Percentiles rank a stretch among this genome's conserved stretches.
These are phyloP conservation scores for Rhabdornis inornatus DNA, from an alignment of 2,113 vertebrate species.

Conservation along the genomic window DNA sequence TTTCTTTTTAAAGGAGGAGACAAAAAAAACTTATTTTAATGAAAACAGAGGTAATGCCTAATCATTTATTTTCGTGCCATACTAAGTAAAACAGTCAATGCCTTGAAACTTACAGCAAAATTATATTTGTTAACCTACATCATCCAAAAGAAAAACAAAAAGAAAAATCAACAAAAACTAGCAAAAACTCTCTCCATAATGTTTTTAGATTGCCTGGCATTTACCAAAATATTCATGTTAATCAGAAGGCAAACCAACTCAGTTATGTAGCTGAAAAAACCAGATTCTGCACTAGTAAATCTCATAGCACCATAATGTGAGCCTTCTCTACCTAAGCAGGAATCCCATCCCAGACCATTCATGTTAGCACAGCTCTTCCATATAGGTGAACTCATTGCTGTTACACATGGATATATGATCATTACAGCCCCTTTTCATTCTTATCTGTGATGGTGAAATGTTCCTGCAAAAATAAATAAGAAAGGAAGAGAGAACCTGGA, in stretches of 20 bases:
- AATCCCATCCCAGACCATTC: neutral
- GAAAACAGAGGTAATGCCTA: neutral
- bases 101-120: neutral
- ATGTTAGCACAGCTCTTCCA: neutral
- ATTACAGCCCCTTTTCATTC: neutral
- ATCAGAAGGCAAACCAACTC: neutral
- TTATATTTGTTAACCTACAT: neutral
- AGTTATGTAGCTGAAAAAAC: neutral
- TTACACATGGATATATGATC: neutral
- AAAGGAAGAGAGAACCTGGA: neutral
- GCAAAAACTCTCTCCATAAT: neutral
- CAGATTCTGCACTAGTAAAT: neutral
- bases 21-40: neutral
- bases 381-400: neutral
- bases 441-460: neutral
- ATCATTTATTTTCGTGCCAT: neutral
- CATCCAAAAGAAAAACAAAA: conserved; percentile 26
- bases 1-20: neutral
- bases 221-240: neutral
- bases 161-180: neutral
- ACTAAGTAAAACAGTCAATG: neutral
- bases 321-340: neutral
- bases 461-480: neutral
- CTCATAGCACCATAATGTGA: neutral
- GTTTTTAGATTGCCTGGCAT: neutral